Conservation (phyloP, 2,797 vertebrate genomes). For the Megalops cyprinoides region DNA sequence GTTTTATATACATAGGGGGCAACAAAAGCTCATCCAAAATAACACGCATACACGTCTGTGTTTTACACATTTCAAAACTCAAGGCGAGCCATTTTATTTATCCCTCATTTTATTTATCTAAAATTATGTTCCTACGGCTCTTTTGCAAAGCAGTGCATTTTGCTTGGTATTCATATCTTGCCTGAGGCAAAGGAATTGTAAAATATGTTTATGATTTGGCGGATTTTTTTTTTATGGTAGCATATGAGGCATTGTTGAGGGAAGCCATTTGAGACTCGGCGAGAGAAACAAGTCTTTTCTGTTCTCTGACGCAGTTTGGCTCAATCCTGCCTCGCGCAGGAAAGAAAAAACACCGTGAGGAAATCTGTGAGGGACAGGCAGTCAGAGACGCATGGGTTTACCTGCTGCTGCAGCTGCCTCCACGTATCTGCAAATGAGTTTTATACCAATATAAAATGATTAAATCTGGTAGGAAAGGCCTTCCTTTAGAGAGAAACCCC, state of each 20-base stretch:
- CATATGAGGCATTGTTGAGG: conserved; percentile 11
- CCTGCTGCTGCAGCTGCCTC: neutral
- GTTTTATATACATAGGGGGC: neutral
- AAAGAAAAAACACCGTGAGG: neutral
- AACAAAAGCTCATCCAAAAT: neutral
- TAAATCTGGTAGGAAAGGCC: neutral
- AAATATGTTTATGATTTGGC: conserved; percentile 41
- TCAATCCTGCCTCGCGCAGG: neutral
- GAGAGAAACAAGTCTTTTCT: neutral
- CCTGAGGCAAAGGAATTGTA: conserved; percentile 36
- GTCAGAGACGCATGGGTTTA: neutral
- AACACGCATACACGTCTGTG: neutral
- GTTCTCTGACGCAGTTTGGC: neutral
- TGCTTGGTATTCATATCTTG: conserved; percentile 20
- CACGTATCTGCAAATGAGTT: neutral
- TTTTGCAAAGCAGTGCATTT: conserved; percentile 17
- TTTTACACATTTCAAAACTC: conserved; percentile 7
- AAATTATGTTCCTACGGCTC: conserved; percentile 17
- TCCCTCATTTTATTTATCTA: neutral
- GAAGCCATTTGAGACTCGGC: conserved; percentile 11
- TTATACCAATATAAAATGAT: neutral
- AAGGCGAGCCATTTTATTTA: neutral
- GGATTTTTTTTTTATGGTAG: conserved; percentile 25
- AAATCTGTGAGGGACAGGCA: neutral
- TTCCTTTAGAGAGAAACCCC: neutral